A percentile compares a stretch with the other conserved stretches of the same genome.
phyloP scores from a whole-genome alignment of 2,888 invertebrate genomes.

The Argyra leucocephala region DNA sequence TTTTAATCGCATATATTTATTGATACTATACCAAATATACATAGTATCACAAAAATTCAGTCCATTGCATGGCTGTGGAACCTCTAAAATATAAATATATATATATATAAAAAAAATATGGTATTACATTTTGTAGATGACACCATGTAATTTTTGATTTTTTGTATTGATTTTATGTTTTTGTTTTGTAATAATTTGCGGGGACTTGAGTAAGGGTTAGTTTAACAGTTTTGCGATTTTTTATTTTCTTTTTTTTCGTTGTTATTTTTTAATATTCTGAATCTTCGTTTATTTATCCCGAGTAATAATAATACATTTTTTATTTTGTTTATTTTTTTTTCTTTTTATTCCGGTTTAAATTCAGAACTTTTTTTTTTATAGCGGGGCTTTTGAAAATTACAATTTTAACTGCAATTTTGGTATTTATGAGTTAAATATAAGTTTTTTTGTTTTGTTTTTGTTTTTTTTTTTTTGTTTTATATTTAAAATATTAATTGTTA shows the following conservation, averaged over 20 bases:
- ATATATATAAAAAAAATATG: not conserved
- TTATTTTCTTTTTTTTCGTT: too few species aligned
- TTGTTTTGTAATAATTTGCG: not conserved
- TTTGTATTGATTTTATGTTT: too few species aligned
- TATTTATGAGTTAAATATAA: too few species aligned
- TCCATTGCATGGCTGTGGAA: not conserved
- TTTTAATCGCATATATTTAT: not conserved
- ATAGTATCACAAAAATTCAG: not conserved
- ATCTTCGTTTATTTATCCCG: not conserved
- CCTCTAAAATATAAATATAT: not conserved
- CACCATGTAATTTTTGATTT: not conserved
- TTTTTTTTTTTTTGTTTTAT: too few species aligned
- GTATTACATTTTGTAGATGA: constrained; percentile 6
- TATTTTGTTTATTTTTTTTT: not conserved
- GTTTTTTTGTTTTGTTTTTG: too few species aligned
- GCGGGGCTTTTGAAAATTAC: too few species aligned
- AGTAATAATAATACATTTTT: not conserved
- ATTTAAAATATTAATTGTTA: too few species aligned
- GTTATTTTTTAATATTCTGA: not conserved
- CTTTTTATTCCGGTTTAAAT: not conserved
- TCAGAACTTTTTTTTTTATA: not conserved
- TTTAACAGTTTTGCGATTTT: not conserved
- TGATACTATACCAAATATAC: not conserved
- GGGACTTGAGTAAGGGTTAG: not conserved
- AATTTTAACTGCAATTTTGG: too few species aligned